A percentile compares a stretch with the other conserved stretches of the same genome.
Evolutionary conservation across 2,113 vertebrate genomes (phyloP).

Genomic region (Falcunculus frontatus): DNA sequence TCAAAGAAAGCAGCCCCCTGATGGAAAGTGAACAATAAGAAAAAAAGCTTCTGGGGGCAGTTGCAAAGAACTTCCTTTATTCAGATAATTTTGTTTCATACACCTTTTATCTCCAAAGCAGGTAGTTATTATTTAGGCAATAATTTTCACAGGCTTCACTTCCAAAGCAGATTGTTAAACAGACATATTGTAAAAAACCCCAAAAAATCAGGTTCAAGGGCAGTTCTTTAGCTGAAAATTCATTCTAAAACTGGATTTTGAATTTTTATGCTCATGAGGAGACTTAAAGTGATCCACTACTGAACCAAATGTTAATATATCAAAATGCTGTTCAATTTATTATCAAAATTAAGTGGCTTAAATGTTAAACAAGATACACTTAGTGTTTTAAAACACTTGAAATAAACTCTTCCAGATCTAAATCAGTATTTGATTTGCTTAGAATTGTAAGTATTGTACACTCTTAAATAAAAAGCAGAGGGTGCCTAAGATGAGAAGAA

Average conservation of each 20-base stretch:
- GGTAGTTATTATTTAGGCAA: background rate
- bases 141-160: background rate
- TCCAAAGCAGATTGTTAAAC: background rate
- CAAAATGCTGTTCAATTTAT: background rate
- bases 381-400: background rate
- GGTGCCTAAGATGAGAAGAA: background rate
- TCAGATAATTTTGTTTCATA: background rate
- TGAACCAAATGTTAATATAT: background rate
- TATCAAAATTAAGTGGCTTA: background rate
- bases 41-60: background rate
- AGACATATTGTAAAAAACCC: background rate
- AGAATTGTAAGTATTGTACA: background rate
- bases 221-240: background rate
- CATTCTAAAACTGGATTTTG: background rate
- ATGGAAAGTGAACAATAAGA: background rate
- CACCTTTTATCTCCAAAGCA: background rate
- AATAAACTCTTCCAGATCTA: background rate
- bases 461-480: background rate
- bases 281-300: background rate
- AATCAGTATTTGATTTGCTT: background rate
- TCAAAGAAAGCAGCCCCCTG: background rate
- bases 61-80: background rate
- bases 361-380: background rate
- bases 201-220: background rate
- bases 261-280: background rate